Conservation (phyloP, 1,140 invertebrate genomes). For the Calephelis virginiensis region DNA sequence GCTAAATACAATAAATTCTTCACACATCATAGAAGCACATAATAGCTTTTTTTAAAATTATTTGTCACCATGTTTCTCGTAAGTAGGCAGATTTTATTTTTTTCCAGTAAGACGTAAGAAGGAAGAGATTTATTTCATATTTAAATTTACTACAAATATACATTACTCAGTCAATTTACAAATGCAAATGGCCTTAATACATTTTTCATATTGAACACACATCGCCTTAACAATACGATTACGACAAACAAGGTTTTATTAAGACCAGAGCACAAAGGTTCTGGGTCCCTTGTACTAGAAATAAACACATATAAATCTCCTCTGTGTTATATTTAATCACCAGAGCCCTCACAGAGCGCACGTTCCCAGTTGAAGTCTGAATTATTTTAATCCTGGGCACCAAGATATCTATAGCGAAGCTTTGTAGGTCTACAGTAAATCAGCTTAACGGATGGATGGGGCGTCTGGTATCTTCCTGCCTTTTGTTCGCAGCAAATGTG, state of each 20-base stretch:
- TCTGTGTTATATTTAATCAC: slow-evolving; percentile 70
- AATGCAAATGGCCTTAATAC: slow-evolving; percentile 38
- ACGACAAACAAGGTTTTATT: slow-evolving; percentile 63
- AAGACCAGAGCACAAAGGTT: slow-evolving; percentile 51
- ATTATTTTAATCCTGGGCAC: slow-evolving; percentile 68
- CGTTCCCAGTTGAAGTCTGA: slow-evolving; percentile 65
- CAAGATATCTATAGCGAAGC: slow-evolving; percentile 63
- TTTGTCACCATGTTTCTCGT: too few relatives aligned
- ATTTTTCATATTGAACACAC: slow-evolving; percentile 50
- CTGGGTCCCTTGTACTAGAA: slow-evolving; percentile 45
- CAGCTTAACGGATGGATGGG: slow-evolving; percentile 67
- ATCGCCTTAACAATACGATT: slow-evolving; percentile 56
- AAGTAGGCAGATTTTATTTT: too few relatives aligned
- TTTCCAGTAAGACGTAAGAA: too few relatives aligned
- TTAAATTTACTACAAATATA: neutral
- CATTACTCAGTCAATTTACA: slow-evolving; percentile 31
- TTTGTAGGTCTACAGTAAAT: slow-evolving; percentile 61
- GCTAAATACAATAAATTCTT: too few relatives aligned
- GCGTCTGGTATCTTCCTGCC: slow-evolving; percentile 49
- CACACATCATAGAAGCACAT: too few relatives aligned
- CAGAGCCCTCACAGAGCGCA: slow-evolving; percentile 55
- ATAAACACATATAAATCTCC: slow-evolving; percentile 74
- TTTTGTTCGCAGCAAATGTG: slow-evolving; percentile 57
- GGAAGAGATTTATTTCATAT: neutral
- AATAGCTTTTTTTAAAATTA: too few relatives aligned